Percentiles rank a stretch among this genome's conserved stretches.
Conservation (phyloP, 2,888 invertebrate species). For the Pecten maximus region DNA sequence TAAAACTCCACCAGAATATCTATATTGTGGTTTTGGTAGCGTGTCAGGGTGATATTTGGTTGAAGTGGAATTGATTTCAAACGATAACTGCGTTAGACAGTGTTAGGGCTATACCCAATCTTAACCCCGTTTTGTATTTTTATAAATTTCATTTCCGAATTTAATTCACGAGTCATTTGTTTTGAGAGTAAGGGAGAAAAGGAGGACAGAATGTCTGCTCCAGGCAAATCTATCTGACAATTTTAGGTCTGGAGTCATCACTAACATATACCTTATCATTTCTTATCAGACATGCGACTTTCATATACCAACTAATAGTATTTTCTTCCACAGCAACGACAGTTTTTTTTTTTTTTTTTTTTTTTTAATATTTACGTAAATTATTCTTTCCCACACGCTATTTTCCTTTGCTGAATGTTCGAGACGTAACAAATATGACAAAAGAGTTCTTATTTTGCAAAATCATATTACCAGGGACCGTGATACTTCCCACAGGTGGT, state of each 20-base stretch:
- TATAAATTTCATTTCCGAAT: background rate
- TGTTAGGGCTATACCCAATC: background rate
- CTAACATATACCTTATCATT: background rate
- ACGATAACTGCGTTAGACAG: background rate
- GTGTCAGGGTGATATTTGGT: background rate
- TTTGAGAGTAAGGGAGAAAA: background rate
- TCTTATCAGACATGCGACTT: background rate
- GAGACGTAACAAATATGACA: too few relatives aligned
- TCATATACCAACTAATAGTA: background rate
- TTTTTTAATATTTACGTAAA: too few relatives aligned
- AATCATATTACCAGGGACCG: background rate
- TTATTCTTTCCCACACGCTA: too few relatives aligned
- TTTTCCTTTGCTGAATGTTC: too few relatives aligned
- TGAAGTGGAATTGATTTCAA: constrained; percentile 4
- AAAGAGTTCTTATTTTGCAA: background rate
- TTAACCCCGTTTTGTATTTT: background rate
- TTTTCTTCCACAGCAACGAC: too few relatives aligned
- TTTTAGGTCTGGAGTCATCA: background rate
- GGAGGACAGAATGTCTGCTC: background rate
- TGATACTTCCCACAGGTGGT: background rate
- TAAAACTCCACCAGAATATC: background rate
- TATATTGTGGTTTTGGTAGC: background rate
- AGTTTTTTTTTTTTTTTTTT: too few relatives aligned
- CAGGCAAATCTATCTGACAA: background rate
- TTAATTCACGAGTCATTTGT: background rate